Conservation (phyloP, 2,888 invertebrate species). For the Chirona hameri region DNA sequence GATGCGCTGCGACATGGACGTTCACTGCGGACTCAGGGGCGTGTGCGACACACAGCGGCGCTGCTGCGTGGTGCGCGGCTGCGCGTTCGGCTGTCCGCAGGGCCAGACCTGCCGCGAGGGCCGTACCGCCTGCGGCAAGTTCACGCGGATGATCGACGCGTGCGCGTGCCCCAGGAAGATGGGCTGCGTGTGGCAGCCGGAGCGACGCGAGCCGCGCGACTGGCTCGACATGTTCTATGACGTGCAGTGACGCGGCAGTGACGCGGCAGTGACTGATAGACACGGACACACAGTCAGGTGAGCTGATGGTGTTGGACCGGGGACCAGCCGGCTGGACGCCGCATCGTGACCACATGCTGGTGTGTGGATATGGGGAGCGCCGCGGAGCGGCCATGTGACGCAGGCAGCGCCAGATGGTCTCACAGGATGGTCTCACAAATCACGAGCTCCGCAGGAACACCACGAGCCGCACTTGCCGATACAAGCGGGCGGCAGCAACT, state of each 20-base stretch:
- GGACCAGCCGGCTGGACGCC: too few relatives aligned
- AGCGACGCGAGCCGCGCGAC: background rate
- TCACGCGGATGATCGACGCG: conserved; percentile 36
- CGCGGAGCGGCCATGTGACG: too few relatives aligned
- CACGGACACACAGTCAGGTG: background rate
- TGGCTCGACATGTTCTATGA: conserved; percentile 13
- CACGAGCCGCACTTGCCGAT: too few relatives aligned
- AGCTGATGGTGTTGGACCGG: too few relatives aligned
- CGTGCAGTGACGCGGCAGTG: background rate
- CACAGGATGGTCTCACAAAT: too few relatives aligned
- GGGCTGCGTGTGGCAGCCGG: background rate
- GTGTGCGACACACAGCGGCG: background rate
- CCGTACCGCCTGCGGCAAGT: conserved; percentile 44
- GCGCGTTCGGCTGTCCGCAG: background rate
- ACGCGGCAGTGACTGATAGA: too few relatives aligned
- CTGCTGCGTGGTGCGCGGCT: conserved; percentile 24
- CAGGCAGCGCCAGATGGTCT: too few relatives aligned
- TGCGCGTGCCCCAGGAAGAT: conserved; percentile 7
- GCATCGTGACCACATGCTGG: too few relatives aligned
- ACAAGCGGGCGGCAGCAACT: too few relatives aligned
- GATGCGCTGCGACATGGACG: background rate
- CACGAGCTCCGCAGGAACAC: too few relatives aligned
- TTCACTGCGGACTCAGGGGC: background rate
- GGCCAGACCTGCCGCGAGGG: background rate
- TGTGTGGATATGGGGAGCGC: too few relatives aligned